These are phyloP conservation scores for Dreissena polymorpha DNA, from an alignment of 1,140 invertebrate species.

Conservation along the genomic window DNA sequence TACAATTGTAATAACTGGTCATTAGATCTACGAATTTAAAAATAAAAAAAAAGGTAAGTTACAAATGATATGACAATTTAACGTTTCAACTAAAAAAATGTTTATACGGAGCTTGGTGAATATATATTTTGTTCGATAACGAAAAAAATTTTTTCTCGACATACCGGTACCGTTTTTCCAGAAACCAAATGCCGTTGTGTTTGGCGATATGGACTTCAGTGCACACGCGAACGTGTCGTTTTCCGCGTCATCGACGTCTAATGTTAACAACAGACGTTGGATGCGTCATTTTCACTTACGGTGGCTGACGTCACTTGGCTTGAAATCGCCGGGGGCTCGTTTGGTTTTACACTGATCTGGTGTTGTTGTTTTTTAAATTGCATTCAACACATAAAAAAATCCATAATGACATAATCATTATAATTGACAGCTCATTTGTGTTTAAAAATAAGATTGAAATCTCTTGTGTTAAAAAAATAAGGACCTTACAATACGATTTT, in stretches of 20 bases:
- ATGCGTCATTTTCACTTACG: constrained; percentile 14
- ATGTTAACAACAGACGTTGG: constrained; percentile 14
- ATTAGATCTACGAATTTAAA: not conserved
- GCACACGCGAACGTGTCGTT: constrained; percentile 16
- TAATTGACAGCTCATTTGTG: too few species aligned
- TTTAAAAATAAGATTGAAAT: too few species aligned
- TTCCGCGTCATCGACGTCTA: constrained; percentile 13
- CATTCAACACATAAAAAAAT: too few species aligned
- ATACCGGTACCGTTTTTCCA: constrained; percentile 5
- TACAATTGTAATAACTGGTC: not conserved
- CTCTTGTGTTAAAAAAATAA: too few species aligned
- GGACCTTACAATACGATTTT: too few species aligned
- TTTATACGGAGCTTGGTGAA: not conserved
- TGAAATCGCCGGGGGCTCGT: constrained; percentile 6
- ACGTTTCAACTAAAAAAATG: not conserved
- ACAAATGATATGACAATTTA: not conserved
- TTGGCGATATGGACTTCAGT: not conserved
- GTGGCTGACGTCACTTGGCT: not conserved
- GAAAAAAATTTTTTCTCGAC: not conserved
- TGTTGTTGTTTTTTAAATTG: too few species aligned
- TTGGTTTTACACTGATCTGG: constrained; percentile 21
- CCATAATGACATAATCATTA: too few species aligned
- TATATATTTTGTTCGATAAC: not conserved
- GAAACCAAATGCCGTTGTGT: not conserved
- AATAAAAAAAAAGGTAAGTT: not conserved